These are phyloP conservation scores for Drosophila ananassae DNA, from an alignment of 1,140 invertebrate species.

Conservation along the genomic window DNA sequence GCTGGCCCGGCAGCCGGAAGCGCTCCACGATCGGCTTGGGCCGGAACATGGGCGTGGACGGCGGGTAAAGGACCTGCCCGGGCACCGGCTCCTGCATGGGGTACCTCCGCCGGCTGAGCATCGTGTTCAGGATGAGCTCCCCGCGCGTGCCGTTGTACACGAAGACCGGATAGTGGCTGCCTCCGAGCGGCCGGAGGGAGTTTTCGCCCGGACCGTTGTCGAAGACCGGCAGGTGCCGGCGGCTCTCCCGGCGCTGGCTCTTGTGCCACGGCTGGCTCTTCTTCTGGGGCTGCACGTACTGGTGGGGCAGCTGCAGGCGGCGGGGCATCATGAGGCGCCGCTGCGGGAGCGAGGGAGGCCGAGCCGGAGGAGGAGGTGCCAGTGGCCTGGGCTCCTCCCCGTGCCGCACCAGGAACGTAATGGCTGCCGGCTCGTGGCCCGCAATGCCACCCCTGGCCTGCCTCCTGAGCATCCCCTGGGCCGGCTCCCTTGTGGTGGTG, in stretches of 20 bases:
- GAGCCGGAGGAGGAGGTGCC: neutral
- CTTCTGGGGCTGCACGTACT: constrained; percentile 19
- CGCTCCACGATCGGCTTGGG: constrained; percentile 73
- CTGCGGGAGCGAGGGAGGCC: constrained; percentile 9
- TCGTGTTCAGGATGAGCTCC: constrained; percentile 69
- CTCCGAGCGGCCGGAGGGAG: constrained; percentile 1
- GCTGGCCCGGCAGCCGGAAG: constrained; percentile 53
- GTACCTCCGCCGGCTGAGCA: constrained; percentile 67
- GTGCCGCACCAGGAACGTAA: constrained; percentile 48
- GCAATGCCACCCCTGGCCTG: neutral
- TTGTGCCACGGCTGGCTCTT: constrained; percentile 1
- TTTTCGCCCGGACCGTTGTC: constrained; percentile 68
- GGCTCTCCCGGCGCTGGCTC: constrained; percentile 4
- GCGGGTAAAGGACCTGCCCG: constrained; percentile 71
- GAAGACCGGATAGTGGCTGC: constrained; percentile 58
- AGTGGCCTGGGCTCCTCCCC: neutral
- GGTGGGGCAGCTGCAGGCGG: constrained; percentile 26
- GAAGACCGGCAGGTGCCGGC: constrained; percentile 64
- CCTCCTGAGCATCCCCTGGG: neutral
- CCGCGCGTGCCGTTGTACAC: constrained; percentile 71
- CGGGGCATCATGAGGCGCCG: constrained; percentile 34
- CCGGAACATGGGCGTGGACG: constrained; percentile 71
- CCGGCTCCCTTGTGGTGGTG: constrained; percentile 26
- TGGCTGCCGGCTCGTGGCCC: constrained; percentile 12
- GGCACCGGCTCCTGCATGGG: constrained; percentile 81